A percentile compares a stretch with the other conserved stretches of the same genome.
These are phyloP conservation scores for Brienomyrus brachyistius DNA, from an alignment of 2,113 vertebrate species.

Conservation along the genomic window DNA sequence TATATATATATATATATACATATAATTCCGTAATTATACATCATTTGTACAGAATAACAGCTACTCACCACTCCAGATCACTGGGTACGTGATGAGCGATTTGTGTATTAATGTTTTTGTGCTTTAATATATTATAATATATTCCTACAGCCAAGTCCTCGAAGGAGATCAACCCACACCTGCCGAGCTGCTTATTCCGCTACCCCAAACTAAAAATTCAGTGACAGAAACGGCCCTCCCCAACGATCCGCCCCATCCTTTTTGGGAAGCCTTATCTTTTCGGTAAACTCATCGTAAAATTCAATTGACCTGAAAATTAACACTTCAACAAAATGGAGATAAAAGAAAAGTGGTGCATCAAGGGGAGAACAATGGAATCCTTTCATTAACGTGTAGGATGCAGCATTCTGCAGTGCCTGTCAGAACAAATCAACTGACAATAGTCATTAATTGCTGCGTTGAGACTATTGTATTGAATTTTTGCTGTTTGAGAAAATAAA, in stretches of 20 bases:
- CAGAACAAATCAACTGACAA: background rate
- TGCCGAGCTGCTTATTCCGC: background rate
- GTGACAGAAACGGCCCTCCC: background rate
- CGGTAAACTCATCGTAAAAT: background rate
- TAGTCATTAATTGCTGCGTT: background rate
- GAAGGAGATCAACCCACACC: background rate
- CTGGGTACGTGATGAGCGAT: background rate
- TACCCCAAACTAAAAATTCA: background rate
- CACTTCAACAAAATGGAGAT: background rate
- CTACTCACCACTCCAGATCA: background rate
- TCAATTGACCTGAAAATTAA: background rate
- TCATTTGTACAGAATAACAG: background rate
- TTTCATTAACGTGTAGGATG: background rate
- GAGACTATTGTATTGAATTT: background rate
- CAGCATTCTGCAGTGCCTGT: background rate
- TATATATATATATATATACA: background rate
- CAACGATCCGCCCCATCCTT: background rate
- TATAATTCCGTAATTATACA: background rate
- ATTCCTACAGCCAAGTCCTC: background rate
- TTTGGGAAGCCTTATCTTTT: background rate
- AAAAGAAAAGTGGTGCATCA: background rate
- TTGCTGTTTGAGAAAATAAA: background rate
- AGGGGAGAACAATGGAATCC: background rate
- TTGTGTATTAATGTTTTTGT: background rate
- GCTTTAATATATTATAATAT: background rate